Evolutionary conservation across 2,113 vertebrate genomes (phyloP), one percentile per base, ranked within the genome.

Genomic region (Ciconia maguari): DNA sequence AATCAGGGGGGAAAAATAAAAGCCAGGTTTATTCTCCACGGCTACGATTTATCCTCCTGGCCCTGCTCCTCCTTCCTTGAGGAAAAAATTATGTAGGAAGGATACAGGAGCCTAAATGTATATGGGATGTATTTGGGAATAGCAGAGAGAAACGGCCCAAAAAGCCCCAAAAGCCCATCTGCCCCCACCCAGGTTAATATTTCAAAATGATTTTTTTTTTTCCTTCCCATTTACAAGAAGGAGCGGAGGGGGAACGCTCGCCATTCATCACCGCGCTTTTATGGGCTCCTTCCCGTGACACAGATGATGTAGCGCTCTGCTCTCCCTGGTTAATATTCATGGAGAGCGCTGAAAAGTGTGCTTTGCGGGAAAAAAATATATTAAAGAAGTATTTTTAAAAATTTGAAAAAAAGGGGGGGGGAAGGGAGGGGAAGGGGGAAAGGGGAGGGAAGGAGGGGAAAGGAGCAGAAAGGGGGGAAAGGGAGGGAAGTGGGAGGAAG

Each of bases 1-100:
- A 94, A 94, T 96, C 58, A 25, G 41, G 81, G 72, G 44, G 44
- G 13, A 58, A 51, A 46, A 92, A 96, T 41, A 85, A 95, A 95
- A 96, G 76, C 94, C n/a, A 84, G 70, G 87, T 87, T 92, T 91
- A 82, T 93, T 95, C 83, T 80, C 82, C 4, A 41, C 2, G 34
- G 77, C 94, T 80, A 16, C 10, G 49, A 71, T 90, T 90, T 72
- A 55, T 83, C 90, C 82, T 83, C 58, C 55, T 32, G 46, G 68
- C 46, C 57, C 61, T 7, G 30, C 9, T 55, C 7, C 30, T 34
- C 16, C 7, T 27, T 64, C 36, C 25, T 55, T 0, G 0, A 72
- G 58, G 32, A 5, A 74, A 88, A 84, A 88, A 75, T 38, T n/a
- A 65, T 41, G 41, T 12, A 85, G 60, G 78, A 87, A 87, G 62